Percentiles rank a stretch among this genome's conserved stretches.
phyloP scores from a whole-genome alignment of 23 tunicate species.

The Ascidia mentula region DNA sequence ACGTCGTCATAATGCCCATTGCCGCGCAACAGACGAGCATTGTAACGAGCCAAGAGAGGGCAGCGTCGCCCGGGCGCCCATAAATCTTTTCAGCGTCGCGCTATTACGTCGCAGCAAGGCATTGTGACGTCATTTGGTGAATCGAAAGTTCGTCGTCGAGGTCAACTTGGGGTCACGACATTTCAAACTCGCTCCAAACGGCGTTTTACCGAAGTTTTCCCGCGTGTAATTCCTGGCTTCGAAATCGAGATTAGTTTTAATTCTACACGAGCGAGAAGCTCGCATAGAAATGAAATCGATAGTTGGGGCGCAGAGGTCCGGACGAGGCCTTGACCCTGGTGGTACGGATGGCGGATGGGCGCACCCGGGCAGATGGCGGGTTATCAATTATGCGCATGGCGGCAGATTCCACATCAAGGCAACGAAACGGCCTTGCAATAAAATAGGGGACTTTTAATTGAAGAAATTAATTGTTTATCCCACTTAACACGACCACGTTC shows the following conservation, averaged over 20 bases:
- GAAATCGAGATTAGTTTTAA: background rate
- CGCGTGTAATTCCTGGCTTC: background rate
- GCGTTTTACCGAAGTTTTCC: background rate
- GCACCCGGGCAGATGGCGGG: background rate
- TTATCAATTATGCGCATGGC: background rate
- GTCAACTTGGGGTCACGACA: background rate
- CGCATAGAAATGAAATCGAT: background rate
- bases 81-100: background rate
- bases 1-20: background rate
- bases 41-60: background rate
- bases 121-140: slow-evolving; percentile 9
- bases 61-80: slow-evolving; percentile 6
- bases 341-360: background rate
- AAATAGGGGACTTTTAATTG: slow-evolving; percentile 2
- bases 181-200: background rate
- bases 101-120: slow-evolving; percentile 12
- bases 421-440: background rate
- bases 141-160: slow-evolving; percentile 12
- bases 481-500: background rate
- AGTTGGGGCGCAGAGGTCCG: slow-evolving; percentile 9
- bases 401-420: background rate
- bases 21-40: slow-evolving; percentile 8
- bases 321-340: slow-evolving; percentile 15
- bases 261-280: slow-evolving; percentile 3
- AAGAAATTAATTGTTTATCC: background rate